These are phyloP conservation scores for Aplysina aerophoba DNA, from an alignment of 37 sponge, comb jelly and placozoan genomes.

Conservation along the genomic window DNA sequence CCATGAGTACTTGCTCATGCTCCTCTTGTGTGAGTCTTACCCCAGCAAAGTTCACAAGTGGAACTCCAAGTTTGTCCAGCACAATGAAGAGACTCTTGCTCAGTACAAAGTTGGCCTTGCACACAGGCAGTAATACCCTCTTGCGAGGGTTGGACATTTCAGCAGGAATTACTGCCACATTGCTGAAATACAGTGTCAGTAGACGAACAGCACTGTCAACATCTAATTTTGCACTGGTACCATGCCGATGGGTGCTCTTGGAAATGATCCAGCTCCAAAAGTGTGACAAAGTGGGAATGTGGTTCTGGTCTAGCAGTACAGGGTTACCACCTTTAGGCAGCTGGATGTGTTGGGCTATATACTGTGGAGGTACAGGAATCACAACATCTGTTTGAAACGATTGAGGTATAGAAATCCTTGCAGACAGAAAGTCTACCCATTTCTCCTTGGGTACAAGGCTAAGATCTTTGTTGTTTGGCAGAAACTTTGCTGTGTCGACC, in stretches of 20 bases:
- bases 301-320: neutral
- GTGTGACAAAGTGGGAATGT: neutral
- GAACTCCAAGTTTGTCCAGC: slow-evolving; percentile 4
- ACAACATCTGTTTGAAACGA: neutral
- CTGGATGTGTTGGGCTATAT: slow-evolving; percentile 23
- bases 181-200: neutral
- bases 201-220: too few relatives aligned
- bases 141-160: too few relatives aligned
- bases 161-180: slow-evolving; percentile 10
- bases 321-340: slow-evolving; percentile 9
- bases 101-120: neutral
- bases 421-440: slow-evolving; percentile 15
- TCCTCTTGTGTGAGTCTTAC: too few relatives aligned
- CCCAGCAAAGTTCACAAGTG: neutral
- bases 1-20: too few relatives aligned
- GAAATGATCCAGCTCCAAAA: slow-evolving; percentile 13
- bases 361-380: neutral
- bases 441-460: neutral
- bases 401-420: neutral
- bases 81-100: neutral
- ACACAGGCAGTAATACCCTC: neutral
- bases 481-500: neutral
- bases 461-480: neutral
- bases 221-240: too few relatives aligned
- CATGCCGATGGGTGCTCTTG: too few relatives aligned